Evolutionary conservation across 2,797 vertebrate genomes (phyloP), one percentile per base, ranked within the genome.

Genomic region (Pseudotriccus pelzelni): DNA sequence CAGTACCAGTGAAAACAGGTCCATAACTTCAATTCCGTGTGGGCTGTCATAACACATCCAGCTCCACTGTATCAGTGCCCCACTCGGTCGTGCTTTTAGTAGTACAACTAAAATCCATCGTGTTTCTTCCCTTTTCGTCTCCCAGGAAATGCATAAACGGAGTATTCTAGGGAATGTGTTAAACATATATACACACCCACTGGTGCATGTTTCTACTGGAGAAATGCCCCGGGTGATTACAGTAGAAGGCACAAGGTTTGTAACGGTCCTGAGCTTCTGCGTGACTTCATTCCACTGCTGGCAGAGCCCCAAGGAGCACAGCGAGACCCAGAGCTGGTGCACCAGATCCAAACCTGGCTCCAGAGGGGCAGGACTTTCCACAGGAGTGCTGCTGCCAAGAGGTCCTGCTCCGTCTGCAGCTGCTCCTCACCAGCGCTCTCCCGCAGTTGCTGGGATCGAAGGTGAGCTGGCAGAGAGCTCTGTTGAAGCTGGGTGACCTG

Each of bases 361-460:
- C 43, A 82, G 63, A 39, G 46, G 43, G 43, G 39, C 17, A 75
- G 62, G 10, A 34, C 46, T 64, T 75, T 30, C 5, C 8, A 32
- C 18, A 58, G 47, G 49, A 15, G 21, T 1, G 11, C 44, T 53
- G 53, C 87, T 94, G 55, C 70, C 67, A 43, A 6, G n/a, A 52
- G 22, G 6, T 47, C 82, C 82, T 82, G 59, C 36, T 83, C 63
- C 47, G 32, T 63, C n/a, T 63, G 36, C 30, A 79, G 58, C 21
- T 36, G 55, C 70, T 37, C 55, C 67, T 72, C 34, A 4, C 17
- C 7, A 6, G 37, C 82, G 66, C 6, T 2, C 11, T 47, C 52
- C 55, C 0, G 0, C 44, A 22, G 49, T 16, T 24, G 56, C 7
- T 56, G 74, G 43, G 36, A 28, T 3, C 0, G 3, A 53, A 3